Evolutionary conservation across 2,113 vertebrate genomes (phyloP), one percentile per base, ranked within the genome.

Genomic region (Tachycineta bicolor): DNA sequence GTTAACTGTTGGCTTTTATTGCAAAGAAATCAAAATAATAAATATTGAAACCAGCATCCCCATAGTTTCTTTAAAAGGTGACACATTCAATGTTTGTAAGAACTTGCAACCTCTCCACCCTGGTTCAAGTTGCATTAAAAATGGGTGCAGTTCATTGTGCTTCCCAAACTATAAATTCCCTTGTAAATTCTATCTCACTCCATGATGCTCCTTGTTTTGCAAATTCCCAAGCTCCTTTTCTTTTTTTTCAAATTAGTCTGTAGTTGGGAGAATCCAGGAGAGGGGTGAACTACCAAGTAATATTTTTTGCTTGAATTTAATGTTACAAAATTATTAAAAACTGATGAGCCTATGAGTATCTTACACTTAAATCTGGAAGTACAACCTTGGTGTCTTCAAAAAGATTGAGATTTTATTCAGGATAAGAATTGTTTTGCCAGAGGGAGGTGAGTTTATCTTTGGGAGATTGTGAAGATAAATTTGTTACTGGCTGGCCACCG

Each of bases 141-240:
- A 50, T 67, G 49, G 58, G 14, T 71, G 56, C 90, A 83, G 63
- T 70, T 95, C 52, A 73, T 65, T 77, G 34, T 85, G 49, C 58
- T 94, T 64, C 90, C 89, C 71, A 73, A 83, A 83, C 67, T 71
- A 22, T 76, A 59, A 94, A 95, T 96, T 96, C 93, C 90, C 90
- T 97, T 97, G 95, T 96, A 96, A 97, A 94, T 96, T 89, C 95
- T 95, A 64, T 93, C 55, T 95, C 94, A 89, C 90, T 94, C 71
- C 96, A 96, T 93, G 59, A 58, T 84, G 82, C 71, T 94, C 84
- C 65, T 92, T 94, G 92, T 94, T 93, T 83, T 95, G 87, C 84
- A 88, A 83, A 83, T 83, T 81, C 70, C 83, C 56, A 52, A 90
- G 49, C 69, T 90, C 60, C 37, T 87, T 94, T 93, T 89, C 23